phyloP scores from a whole-genome alignment of 2,888 invertebrate genomes.

The Norana najaformis region DNA sequence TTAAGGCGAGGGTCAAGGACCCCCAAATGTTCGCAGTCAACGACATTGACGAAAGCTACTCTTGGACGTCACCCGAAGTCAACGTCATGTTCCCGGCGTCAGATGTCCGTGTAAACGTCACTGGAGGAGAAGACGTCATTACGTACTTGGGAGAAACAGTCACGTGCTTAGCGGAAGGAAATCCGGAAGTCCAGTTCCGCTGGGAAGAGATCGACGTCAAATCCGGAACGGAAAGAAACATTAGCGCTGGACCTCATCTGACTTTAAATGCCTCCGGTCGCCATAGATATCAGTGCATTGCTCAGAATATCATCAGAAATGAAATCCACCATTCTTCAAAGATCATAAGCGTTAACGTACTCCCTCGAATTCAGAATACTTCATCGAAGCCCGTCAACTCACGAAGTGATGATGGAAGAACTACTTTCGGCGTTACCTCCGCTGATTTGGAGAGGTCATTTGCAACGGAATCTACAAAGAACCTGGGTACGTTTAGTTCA shows the following conservation, averaged over 20 bases:
- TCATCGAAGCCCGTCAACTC: neutral
- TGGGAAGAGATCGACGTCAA: neutral
- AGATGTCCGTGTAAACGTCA: neutral
- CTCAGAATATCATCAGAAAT: neutral
- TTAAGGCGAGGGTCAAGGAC: neutral
- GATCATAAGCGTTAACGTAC: neutral
- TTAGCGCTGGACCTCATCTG: neutral
- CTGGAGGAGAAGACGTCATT: neutral
- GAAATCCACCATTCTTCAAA: neutral
- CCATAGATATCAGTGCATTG: neutral
- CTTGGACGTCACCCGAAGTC: slow-evolving; percentile 17
- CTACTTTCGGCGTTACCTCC: neutral
- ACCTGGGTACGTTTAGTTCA: neutral
- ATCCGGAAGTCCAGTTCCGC: neutral
- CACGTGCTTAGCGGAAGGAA: neutral
- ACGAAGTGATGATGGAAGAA: neutral
- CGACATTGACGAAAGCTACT: neutral
- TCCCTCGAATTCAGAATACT: neutral
- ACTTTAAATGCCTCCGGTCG: neutral
- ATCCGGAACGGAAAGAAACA: neutral
- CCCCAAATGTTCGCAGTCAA: neutral
- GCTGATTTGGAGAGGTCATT: neutral
- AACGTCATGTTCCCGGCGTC: neutral
- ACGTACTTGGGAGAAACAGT: neutral
- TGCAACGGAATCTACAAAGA: neutral